Percentiles rank a stretch among this genome's conserved stretches.
phyloP scores from a whole-genome alignment of 2,888 invertebrate species.

The Athetis lepigone region DNA sequence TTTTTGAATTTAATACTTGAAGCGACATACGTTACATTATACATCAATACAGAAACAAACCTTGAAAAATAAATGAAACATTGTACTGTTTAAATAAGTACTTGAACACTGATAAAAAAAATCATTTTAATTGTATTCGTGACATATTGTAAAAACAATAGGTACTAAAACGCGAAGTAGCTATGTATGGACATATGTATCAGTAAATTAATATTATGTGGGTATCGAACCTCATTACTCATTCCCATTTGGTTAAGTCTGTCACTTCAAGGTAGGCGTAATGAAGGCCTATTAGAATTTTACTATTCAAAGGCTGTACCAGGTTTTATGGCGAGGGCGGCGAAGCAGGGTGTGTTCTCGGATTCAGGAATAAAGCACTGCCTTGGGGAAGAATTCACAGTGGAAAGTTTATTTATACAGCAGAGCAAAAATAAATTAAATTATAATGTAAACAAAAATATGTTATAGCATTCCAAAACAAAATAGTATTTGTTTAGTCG shows the following conservation, averaged over 20 bases:
- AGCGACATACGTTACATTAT: background rate
- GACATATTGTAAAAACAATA: slow-evolving; percentile 59
- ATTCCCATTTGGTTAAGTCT: slow-evolving; percentile 64
- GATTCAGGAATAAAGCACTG: background rate
- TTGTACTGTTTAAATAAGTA: slow-evolving; percentile 9
- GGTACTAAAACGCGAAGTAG: slow-evolving; percentile 58
- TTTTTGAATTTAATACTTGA: background rate
- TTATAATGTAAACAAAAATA: background rate
- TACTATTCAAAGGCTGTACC: slow-evolving; percentile 49
- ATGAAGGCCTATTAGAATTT: slow-evolving; percentile 68
- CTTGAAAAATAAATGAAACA: slow-evolving; percentile 33
- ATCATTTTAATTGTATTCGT: slow-evolving; percentile 18
- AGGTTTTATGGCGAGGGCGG: background rate
- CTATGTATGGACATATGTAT: slow-evolving; percentile 55
- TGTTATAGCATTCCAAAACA: background rate
- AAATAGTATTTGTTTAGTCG: background rate
- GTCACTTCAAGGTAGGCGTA: slow-evolving; percentile 71
- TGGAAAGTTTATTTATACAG: background rate
- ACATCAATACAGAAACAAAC: slow-evolving; percentile 7
- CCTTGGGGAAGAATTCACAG: background rate
- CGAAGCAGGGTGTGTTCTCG: slow-evolving; percentile 9
- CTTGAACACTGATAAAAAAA: background rate
- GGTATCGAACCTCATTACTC: slow-evolving; percentile 66
- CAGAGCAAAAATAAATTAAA: background rate
- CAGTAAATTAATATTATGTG: slow-evolving; percentile 66